Evolutionary conservation across 2,113 vertebrate species (phyloP).

Genomic region (Phalacrocorax carbo): DNA sequence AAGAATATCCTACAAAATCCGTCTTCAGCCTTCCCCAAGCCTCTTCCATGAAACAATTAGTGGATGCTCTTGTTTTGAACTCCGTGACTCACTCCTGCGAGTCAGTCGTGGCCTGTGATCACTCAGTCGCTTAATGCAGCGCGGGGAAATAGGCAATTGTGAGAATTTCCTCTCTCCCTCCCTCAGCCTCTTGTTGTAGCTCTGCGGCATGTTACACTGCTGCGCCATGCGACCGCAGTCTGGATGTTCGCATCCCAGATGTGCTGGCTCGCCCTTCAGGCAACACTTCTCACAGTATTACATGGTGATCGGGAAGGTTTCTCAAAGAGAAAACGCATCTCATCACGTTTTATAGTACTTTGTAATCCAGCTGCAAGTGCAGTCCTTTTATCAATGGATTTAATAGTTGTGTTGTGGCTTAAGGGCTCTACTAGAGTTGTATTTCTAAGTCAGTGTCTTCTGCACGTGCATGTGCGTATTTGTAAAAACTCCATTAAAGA

Average conservation of each 20-base stretch:
- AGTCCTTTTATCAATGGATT: not conserved
- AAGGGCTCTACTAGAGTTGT: not conserved
- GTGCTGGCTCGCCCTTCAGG: not conserved
- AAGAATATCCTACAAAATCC: slow-evolving; percentile 39
- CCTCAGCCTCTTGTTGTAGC: not conserved
- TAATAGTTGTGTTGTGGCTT: not conserved
- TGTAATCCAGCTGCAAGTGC: not conserved
- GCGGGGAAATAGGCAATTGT: not conserved
- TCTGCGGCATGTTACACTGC: not conserved
- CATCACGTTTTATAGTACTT: not conserved
- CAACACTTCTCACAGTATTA: not conserved
- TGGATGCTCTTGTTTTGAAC: slow-evolving; percentile 67
- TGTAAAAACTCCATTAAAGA: not conserved
- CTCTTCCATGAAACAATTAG: slow-evolving; percentile 55
- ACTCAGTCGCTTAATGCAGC: not conserved
- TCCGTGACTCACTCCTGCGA: slow-evolving; percentile 40
- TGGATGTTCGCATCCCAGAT: not conserved
- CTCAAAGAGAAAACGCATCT: not conserved
- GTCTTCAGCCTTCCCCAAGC: slow-evolving; percentile 1
- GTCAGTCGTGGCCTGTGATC: not conserved
- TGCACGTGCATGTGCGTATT: not conserved
- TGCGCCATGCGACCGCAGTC: not conserved
- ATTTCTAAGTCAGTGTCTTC: not conserved
- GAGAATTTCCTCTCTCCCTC: slow-evolving; percentile 43
- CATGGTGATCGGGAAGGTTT: not conserved